Base-by-base conservation (phyloP, 1,140 invertebrate species). In the Apis florea region DNA sequence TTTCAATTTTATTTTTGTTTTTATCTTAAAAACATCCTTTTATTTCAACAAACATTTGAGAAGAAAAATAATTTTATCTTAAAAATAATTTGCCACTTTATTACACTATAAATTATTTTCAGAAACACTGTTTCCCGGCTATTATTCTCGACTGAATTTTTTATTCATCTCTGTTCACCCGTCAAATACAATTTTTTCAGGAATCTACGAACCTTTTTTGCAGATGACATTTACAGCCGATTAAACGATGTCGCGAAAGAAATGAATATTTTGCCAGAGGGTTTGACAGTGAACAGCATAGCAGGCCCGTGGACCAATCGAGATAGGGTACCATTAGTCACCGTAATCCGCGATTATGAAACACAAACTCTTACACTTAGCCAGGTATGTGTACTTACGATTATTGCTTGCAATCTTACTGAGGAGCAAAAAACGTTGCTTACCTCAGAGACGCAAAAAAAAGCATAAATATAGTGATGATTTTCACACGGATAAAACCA, bases 271-370 rank as follows among this genome's bases (percentile, higher is more conserved):
- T 91, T 97, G 21, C 92, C 94, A 1, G 83, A 92, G 12, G 91
- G 94, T n/a, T 90, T 96, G 2, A 95, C 95, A 24, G 93, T 97
- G 3, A 95, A 95, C 83, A 94, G 95, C 74, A 95, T 98, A 54
- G 96, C 96, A 8, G 95, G 95, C 15, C 96, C 97, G 6, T 99
- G 98, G 98, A 96, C 97, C 21, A 94, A 95, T 1, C 96, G 97
- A 91, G 96, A 97, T 88, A 93, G 97, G 63, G 95, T 98, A 70
- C 98, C 98, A 1, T 94, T 98, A 6, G 94, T 98, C 51, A 97
- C 94, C 47, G 95, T 97, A 24, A 95, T 92, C 9, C 95, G 96
- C 78, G 94, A 97, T 90, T 97, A 97, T 90, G 90, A 94, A 12
- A 94, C 94, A 66, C 95, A 95, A 76, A 94, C 95, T 12, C 95